Percentiles rank a stretch among this genome's conserved stretches.
These are phyloP conservation scores for Ophraella communa DNA, from an alignment of 2,888 invertebrate genomes.

Conservation along the genomic window DNA sequence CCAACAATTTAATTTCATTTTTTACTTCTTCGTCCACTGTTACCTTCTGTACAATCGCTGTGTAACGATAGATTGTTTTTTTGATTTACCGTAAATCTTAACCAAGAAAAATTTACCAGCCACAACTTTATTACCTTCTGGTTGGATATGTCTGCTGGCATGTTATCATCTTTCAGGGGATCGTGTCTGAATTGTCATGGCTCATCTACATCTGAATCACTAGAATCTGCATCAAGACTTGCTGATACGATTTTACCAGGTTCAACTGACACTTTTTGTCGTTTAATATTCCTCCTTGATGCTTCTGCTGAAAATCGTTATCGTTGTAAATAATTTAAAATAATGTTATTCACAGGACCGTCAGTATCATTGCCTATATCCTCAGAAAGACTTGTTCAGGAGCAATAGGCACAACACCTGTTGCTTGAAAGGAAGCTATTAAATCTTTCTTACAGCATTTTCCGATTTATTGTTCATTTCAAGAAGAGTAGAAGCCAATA, in stretches of 20 bases:
- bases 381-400: constrained; percentile 24
- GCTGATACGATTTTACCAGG: background rate
- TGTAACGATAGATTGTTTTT: too few relatives aligned
- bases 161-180: background rate
- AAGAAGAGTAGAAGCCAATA: constrained; percentile 16
- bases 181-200: background rate
- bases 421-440: constrained; percentile 26
- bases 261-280: background rate
- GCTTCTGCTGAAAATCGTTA: too few relatives aligned
- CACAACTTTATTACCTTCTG: background rate
- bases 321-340: too few relatives aligned
- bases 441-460: constrained; percentile 26
- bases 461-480: constrained; percentile 23
- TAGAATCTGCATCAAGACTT: background rate
- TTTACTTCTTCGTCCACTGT: too few relatives aligned
- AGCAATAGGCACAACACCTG: constrained; percentile 25
- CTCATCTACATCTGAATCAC: background rate
- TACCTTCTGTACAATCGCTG: too few relatives aligned
- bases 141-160: background rate
- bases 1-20: too few relatives aligned
- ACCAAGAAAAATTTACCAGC: too few relatives aligned
- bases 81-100: too few relatives aligned
- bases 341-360: too few relatives aligned
- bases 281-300: too few relatives aligned
- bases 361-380: too few relatives aligned